Base-by-base conservation (phyloP, 2,797 vertebrate species). In the Pteronotus mesoamericanus region DNA sequence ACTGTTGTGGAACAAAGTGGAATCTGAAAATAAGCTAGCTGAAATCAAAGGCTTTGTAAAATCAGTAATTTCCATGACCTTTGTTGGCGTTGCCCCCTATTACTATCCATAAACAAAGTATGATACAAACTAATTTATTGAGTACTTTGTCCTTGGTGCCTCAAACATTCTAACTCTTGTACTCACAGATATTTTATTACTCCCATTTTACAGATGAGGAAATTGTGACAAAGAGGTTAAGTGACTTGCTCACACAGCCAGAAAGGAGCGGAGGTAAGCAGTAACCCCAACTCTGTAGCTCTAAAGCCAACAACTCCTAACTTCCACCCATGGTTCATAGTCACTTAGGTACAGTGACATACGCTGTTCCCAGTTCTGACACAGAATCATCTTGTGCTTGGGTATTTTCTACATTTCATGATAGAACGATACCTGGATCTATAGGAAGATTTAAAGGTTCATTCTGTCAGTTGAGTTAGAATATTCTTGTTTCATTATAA, bases 401-500 rank as follows among this genome's bases (percentile, higher is more conserved):
- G 18, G 11, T 44, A 64, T 86, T 83, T 80, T 64, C 55, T 44
- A 44, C 78, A 95, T 87, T 93, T 89, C 53, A 72, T 64, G 77
- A 84, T 16, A 93, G 42, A 94, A 34, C 29, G 37, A 77, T 55
- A 24, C 26, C 14, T 68, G 53, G n/a, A 48, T 79, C 29, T 71
- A 48, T 6, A 34, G 53, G 59, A 92, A 42, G 19, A 82, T 86
- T 92, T 59, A 87, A 48, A 84, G 32, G 14, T 83, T 79, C 21
- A 9, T 84, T 91, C 79, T 59, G 37, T 42, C 75, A 89, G 12
- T 34, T 89, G 78, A 82, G 82, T 96, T 85, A 83, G 64, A 91
- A 69, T 86, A 86, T 72, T 93, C 57, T 74, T 71, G n/a, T 97
- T 94, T 94, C 34, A 61, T 69, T 88, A 64, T 74, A 94, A 86